Percentiles rank a stretch among this genome's conserved stretches.
Evolutionary conservation across 2,113 vertebrate species (phyloP).

Genomic region (Lamprologus ornatipinnis): DNA sequence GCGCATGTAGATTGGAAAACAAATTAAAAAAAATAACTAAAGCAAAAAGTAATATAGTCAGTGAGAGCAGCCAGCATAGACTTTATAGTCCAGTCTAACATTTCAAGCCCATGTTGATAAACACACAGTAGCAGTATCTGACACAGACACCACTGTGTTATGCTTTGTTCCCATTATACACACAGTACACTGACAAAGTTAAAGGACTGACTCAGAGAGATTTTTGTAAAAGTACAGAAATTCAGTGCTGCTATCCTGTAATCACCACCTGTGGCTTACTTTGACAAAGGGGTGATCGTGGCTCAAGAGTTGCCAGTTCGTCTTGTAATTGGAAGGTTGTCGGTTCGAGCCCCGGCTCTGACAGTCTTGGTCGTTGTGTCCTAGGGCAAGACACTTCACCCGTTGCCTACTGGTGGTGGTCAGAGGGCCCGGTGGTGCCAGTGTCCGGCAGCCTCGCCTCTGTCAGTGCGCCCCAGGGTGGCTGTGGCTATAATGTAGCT

Average conservation of each 20-base stretch:
- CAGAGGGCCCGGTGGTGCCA: not conserved
- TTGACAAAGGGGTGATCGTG: not conserved
- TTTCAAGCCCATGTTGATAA: not conserved
- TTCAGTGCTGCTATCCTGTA: not conserved
- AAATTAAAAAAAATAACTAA: not conserved
- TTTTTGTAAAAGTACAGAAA: not conserved
- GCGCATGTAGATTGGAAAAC: not conserved
- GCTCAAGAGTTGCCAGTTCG: not conserved
- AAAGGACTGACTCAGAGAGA: not conserved
- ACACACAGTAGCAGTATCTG: not conserved
- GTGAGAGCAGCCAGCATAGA: not conserved
- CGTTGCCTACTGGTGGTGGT: not conserved
- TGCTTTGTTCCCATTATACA: not conserved
- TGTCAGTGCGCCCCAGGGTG: not conserved
- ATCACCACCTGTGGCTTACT: not conserved
- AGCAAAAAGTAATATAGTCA: not conserved
- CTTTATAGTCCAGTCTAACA: not conserved
- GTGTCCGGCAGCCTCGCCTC: not conserved
- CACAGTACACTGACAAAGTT: not conserved
- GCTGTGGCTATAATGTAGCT: not conserved
- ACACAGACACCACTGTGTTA: not conserved
- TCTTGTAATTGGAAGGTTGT: not conserved
- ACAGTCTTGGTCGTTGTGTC: not conserved
- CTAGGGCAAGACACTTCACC: not conserved
- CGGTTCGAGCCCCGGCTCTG: not conserved